Evolutionary conservation across 2,888 invertebrate genomes (phyloP), one percentile per base, ranked within the genome.

Genomic region (Tetragonula carbonaria): DNA sequence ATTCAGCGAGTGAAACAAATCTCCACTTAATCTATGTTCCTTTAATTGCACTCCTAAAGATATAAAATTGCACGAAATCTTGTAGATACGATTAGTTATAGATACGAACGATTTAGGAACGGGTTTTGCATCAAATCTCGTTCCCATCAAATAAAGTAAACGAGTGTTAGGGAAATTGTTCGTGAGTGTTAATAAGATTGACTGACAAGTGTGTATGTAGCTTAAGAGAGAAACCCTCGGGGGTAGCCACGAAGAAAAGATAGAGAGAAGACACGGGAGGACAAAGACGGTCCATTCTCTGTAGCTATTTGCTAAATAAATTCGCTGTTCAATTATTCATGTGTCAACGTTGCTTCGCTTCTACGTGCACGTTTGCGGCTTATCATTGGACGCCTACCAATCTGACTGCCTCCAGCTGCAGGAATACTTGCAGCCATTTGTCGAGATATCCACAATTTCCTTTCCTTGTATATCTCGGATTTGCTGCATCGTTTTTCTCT

Each of bases 271-370:
- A 68, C 53, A 59, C 50, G 55, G 50, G 28, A 8, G 45, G 66
- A 76, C 57, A 51, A 66, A 59, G 33, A 67, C n/a, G 80, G 76
- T 74, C 77, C 66, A 80, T 85, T 78, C 65, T 86, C 75, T n/a
- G 70, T 72, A 73, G 84, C 82, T 90, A 90, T 90, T 90, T 90
- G 86, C 88, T 90, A 91, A 91, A 89, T 89, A 33, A 28, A 90
- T 23, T 23, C 86, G 82, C 85, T 88, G 88, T 88, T 90, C 87
- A 90, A 89, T 90, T 90, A 89, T 90, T 90, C 90, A 89, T 90
- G 90, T 86, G 86, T 87, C 86, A 90, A 84, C 85, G 80, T n/a
- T 80, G 74, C 75, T 74, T 67, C 75, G 79, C 62, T 28, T 78
- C 78, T 45, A 71, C 16, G 72, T 21, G 53, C 76, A 67, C 55